Conservation (phyloP, 2,113 vertebrate genomes). For the Chelonoidis abingdonii region DNA sequence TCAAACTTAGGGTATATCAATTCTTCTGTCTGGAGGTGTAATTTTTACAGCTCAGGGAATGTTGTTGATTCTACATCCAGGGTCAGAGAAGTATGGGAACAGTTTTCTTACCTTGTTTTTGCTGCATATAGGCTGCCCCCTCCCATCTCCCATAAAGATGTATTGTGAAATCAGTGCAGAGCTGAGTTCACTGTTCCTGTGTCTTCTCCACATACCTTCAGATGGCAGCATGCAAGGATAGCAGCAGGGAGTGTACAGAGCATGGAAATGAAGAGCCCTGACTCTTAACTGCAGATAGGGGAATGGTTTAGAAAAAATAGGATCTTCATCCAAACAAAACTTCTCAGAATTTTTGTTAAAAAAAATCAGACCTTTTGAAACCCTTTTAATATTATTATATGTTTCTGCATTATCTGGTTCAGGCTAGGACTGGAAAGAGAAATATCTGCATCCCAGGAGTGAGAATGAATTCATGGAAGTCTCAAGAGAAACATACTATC, state of each 20-base stretch:
- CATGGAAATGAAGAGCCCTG: background rate
- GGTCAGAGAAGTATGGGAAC: background rate
- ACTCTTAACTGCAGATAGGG: background rate
- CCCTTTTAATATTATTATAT: background rate
- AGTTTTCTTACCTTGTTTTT: background rate
- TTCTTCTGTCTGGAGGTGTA: background rate
- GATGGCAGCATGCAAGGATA: background rate
- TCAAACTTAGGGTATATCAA: too few species aligned
- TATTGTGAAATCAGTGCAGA: background rate
- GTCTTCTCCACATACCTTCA: background rate
- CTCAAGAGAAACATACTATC: background rate
- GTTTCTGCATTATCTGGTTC: background rate
- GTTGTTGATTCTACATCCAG: background rate
- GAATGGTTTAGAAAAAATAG: background rate
- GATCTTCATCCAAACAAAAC: background rate
- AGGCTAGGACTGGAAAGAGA: background rate
- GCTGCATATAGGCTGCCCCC: background rate
- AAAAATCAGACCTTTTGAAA: background rate
- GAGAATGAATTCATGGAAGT: background rate
- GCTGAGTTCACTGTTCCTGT: background rate
- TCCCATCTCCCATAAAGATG: background rate
- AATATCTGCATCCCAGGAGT: background rate
- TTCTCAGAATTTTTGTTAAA: background rate
- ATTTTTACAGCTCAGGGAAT: background rate
- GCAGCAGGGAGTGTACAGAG: background rate